Conservation (phyloP, 2,888 invertebrate species). For the Andrena praecox region DNA sequence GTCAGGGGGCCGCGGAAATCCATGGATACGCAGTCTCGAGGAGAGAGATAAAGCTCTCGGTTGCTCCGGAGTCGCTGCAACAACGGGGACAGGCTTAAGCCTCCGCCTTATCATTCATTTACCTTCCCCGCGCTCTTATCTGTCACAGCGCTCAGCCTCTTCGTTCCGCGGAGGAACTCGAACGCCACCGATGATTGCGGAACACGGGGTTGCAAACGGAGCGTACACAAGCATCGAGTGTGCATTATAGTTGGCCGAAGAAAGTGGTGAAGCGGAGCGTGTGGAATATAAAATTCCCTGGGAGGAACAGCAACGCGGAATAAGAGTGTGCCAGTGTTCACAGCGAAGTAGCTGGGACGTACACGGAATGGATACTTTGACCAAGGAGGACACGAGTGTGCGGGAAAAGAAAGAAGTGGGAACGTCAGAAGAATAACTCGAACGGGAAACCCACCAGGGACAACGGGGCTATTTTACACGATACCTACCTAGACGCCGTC, state of each 20-base stretch:
- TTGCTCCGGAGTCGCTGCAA: slow-evolving; percentile 11
- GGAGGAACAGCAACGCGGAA: slow-evolving; percentile 26
- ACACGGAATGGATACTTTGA: slow-evolving; percentile 5
- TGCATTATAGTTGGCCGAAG: slow-evolving; percentile 13
- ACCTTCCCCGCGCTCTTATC: slow-evolving; percentile 15
- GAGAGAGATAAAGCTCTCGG: slow-evolving; percentile 28
- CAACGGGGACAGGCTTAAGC: slow-evolving; percentile 29
- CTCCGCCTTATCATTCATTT: slow-evolving; percentile 39
- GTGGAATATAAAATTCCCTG: slow-evolving; percentile 25
- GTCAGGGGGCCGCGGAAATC: slow-evolving; percentile 23
- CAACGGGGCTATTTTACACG: slow-evolving; percentile 62
- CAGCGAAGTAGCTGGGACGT: neutral
- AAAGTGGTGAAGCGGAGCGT: neutral
- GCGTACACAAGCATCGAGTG: neutral
- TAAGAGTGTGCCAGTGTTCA: slow-evolving; percentile 5
- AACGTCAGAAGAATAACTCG: slow-evolving; percentile 42
- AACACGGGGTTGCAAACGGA: neutral
- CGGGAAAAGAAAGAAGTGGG: neutral
- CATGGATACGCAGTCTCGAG: slow-evolving; percentile 9
- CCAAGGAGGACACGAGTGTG: neutral
- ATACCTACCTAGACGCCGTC: slow-evolving; percentile 59
- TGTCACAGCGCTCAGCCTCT: slow-evolving; percentile 25
- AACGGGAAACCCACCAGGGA: slow-evolving; percentile 60
- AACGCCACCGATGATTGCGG: slow-evolving; percentile 24
- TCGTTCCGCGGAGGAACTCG: neutral